These are phyloP conservation scores for Platorchestia sp. DNA, from an alignment of 1,140 invertebrate species.

Conservation along the genomic window DNA sequence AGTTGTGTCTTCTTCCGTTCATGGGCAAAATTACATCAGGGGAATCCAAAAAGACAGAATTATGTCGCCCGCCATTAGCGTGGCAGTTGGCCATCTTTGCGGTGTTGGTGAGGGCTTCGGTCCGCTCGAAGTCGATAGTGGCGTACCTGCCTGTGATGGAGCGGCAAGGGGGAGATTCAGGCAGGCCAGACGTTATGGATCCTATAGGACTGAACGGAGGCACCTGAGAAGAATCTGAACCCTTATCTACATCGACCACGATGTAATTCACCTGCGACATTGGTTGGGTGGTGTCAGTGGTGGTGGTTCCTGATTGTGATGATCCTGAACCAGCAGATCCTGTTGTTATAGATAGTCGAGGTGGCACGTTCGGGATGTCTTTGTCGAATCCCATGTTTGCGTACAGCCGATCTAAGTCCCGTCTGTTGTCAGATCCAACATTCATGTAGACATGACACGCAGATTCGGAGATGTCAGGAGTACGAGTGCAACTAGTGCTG, in stretches of 20 bases:
- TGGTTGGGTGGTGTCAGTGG: constrained; percentile 66
- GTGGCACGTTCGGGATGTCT: constrained; percentile 62
- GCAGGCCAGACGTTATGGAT: constrained; percentile 58
- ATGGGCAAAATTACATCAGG: constrained; percentile 25
- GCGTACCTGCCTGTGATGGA: constrained; percentile 82
- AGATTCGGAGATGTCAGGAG: constrained; percentile 33
- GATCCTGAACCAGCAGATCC: constrained; percentile 63
- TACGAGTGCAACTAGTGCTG: constrained; percentile 22
- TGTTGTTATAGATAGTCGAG: constrained; percentile 60
- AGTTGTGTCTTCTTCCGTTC: constrained; percentile 36
- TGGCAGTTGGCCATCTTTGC: constrained; percentile 67
- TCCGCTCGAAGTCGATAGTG: constrained; percentile 94
- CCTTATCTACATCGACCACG: constrained; percentile 79
- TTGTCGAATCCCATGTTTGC: constrained; percentile 62
- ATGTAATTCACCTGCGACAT: constrained; percentile 80
- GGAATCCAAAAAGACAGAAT: constrained; percentile 65
- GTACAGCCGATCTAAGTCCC: constrained; percentile 61
- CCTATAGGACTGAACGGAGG: constrained; percentile 63
- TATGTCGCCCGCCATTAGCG: constrained; percentile 62
- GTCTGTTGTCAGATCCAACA: constrained; percentile 57
- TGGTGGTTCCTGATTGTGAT: constrained; percentile 64
- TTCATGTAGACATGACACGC: constrained; percentile 63
- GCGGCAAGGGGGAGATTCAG: constrained; percentile 59
- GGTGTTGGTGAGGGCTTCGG: constrained; percentile 80
- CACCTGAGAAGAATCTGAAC: constrained; percentile 68